Conservation (phyloP, 2,113 vertebrate genomes). For the Delphinapterus leucas region DNA sequence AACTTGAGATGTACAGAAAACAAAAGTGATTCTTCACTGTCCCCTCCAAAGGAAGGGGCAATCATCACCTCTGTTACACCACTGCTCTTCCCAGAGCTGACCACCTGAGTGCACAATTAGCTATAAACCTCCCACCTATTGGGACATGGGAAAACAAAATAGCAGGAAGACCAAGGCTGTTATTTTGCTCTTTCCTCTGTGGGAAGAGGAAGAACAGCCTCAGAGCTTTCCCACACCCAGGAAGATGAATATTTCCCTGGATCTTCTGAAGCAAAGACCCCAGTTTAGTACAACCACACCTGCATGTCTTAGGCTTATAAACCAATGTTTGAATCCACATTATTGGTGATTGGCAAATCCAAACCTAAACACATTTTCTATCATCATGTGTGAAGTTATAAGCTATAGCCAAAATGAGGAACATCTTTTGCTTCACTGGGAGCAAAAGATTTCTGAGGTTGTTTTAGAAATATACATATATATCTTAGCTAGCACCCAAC, state of each 20-base stretch:
- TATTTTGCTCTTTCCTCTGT: not conserved
- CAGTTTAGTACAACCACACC: not conserved
- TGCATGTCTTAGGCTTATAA: not conserved
- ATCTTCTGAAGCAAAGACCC: not conserved
- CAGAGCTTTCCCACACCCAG: not conserved
- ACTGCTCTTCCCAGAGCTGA: not conserved
- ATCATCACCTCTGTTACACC: not conserved
- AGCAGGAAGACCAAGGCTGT: not conserved
- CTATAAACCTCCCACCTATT: not conserved
- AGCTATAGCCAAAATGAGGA: not conserved
- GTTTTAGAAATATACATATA: not conserved
- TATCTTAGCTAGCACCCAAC: not conserved
- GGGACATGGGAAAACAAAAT: accelerated
- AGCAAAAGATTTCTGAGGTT: not conserved
- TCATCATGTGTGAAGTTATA: not conserved
- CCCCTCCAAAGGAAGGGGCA: not conserved
- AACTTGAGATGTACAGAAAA: not conserved
- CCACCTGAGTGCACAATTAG: accelerated
- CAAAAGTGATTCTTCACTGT: not conserved
- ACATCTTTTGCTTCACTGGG: not conserved
- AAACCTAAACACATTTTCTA: not conserved
- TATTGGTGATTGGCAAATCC: not conserved
- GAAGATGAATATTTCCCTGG: not conserved
- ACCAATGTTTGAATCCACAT: not conserved
- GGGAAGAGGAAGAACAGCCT: not conserved